These are phyloP conservation scores for Sarcoramphus papa DNA, from an alignment of 2,797 vertebrate species.

Conservation along the genomic window DNA sequence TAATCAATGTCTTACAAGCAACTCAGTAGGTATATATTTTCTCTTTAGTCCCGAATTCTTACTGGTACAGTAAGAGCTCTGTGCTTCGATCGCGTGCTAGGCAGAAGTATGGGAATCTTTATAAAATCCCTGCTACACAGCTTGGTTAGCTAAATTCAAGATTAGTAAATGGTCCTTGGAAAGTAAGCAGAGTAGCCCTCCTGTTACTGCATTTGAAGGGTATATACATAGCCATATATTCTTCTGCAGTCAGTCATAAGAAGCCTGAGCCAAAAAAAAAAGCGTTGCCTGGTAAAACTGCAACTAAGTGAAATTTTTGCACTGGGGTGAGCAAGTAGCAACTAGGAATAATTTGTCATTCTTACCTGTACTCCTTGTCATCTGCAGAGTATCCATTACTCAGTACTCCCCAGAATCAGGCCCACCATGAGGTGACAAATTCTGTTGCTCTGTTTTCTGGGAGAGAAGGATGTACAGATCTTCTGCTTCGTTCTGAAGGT, in stretches of 20 bases:
- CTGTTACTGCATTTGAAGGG: background rate
- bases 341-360: background rate
- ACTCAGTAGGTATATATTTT: background rate
- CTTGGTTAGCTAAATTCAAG: slow-evolving; percentile 30
- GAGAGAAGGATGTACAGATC: background rate
- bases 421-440: background rate
- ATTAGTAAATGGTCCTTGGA: slow-evolving; percentile 24
- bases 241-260: background rate
- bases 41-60: background rate
- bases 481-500: background rate
- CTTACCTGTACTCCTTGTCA: background rate
- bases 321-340: background rate
- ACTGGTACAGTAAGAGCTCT: slow-evolving; percentile 1
- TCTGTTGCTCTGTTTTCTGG: background rate
- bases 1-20: background rate
- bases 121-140: background rate
- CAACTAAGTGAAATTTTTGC: background rate
- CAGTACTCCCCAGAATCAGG: background rate
- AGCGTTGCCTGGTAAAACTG: background rate
- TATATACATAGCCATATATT: background rate
- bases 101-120: slow-evolving; percentile 15
- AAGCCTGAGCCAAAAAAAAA: background rate
- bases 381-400: background rate
- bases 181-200: slow-evolving; percentile 1
- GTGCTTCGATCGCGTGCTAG: background rate